A percentile compares a stretch with the other conserved stretches of the same genome.
Evolutionary conservation across 1,140 invertebrate genomes (phyloP).

Genomic region (Eciton burchellii): DNA sequence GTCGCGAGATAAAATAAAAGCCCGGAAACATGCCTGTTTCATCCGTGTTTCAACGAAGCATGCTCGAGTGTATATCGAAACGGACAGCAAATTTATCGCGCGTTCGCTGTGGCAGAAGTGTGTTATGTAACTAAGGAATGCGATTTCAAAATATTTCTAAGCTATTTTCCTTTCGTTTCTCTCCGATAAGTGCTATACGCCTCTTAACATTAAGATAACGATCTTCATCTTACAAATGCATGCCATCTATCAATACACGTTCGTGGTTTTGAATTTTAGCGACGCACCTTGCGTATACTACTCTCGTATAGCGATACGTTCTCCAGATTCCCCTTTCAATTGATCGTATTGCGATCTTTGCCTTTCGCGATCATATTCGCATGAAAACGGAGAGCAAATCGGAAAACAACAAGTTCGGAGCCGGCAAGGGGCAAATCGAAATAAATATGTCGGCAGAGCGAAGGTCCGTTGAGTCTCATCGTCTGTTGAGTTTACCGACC

Average conservation of each 20-base stretch:
- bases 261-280: constrained; percentile 1
- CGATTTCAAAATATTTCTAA: constrained; percentile 12
- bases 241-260: neutral
- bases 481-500: constrained; percentile 40
- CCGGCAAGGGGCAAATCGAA: neutral
- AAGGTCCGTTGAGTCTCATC: too few species aligned
- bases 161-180: neutral
- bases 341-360: neutral
- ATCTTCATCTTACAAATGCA: neutral
- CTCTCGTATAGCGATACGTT: neutral
- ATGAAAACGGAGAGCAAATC: too few species aligned
- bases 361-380: neutral
- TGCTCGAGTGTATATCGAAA: constrained; percentile 49
- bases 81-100: constrained; percentile 19
- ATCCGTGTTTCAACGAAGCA: constrained; percentile 6
- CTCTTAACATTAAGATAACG: neutral
- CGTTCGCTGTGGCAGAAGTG: neutral
- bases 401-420: neutral
- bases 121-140: constrained; percentile 2
- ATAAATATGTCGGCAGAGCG: neutral
- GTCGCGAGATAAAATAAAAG: constrained; percentile 12
- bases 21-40: constrained; percentile 15
- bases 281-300: neutral
- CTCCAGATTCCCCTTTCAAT: neutral
- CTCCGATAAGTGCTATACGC: neutral